phyloP scores from a whole-genome alignment of 2,888 invertebrate genomes.

The Polietes domitor region DNA sequence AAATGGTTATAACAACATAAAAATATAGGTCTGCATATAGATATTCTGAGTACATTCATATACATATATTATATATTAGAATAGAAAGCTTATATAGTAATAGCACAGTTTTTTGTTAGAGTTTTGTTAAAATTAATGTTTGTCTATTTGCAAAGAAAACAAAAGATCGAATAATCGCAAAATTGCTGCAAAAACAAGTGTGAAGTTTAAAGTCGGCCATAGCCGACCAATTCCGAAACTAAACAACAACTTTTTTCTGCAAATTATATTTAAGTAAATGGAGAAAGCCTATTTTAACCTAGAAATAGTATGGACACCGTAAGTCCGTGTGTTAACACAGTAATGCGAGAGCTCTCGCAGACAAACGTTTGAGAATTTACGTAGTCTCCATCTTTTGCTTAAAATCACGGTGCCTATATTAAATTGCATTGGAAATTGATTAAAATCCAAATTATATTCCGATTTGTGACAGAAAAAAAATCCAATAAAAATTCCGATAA shows the following conservation, averaged over 20 bases:
- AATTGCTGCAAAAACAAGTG: not conserved
- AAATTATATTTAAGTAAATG: no score
- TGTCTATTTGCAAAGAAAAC: slow-evolving; percentile 20
- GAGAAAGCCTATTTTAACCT: no score
- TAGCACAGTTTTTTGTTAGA: slow-evolving; percentile 59
- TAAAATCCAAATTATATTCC: no score
- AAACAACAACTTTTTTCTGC: not conserved
- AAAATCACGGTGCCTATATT: no score
- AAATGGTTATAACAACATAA: slow-evolving; percentile 5
- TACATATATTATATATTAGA: slow-evolving; percentile 21
- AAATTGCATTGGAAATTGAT: no score
- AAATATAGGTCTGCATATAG: not conserved
- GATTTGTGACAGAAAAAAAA: no score
- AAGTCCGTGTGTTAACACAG: no score
- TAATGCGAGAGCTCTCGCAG: no score
- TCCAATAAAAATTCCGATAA: no score
- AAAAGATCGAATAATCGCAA: not conserved
- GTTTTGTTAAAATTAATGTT: not conserved
- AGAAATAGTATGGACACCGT: no score
- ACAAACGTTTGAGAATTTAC: no score
- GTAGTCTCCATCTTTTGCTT: no score
- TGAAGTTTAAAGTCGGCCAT: not conserved
- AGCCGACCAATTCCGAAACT: not conserved
- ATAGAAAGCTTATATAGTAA: slow-evolving; percentile 58
- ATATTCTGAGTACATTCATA: slow-evolving; percentile 14